Evolutionary conservation across 2,888 invertebrate genomes (phyloP).

Genomic region (Dorcus hopei): DNA sequence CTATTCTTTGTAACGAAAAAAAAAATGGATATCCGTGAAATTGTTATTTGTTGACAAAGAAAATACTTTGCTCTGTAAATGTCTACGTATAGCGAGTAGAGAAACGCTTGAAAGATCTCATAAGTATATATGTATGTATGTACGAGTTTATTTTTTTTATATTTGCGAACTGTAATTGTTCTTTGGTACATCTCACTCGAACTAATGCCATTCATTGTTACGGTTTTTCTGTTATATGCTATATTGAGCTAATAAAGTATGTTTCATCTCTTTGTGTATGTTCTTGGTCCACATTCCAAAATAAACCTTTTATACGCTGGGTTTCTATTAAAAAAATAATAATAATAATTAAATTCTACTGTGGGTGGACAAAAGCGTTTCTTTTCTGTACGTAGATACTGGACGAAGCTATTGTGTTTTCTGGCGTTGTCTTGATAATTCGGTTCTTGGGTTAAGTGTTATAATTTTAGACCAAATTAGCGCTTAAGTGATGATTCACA

Average conservation of each 20-base stretch:
- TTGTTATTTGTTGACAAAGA: too few relatives aligned
- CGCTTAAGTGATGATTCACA: too few relatives aligned
- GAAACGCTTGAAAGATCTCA: not conserved
- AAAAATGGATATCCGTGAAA: too few relatives aligned
- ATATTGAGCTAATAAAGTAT: not conserved
- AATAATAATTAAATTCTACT: not conserved
- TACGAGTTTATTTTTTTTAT: not conserved
- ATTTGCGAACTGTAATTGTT: not conserved
- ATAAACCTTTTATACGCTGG: not conserved
- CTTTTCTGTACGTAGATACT: too few relatives aligned
- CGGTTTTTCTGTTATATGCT: not conserved
- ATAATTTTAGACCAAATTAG: too few relatives aligned
- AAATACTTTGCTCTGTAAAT: too few relatives aligned
- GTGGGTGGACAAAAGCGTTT: too few relatives aligned
- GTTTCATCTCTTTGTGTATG: not conserved
- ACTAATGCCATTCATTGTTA: not conserved
- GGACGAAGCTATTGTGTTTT: too few relatives aligned
- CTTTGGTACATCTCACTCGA: not conserved
- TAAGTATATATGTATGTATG: not conserved
- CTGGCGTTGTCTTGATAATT: too few relatives aligned
- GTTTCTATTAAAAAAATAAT: not conserved
- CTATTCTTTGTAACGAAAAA: too few relatives aligned
- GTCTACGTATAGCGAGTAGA: not conserved
- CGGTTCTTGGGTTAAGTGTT: too few relatives aligned
- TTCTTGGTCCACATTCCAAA: not conserved